Conservation (phyloP, 2,797 vertebrate genomes). For the Clamator glandarius region DNA sequence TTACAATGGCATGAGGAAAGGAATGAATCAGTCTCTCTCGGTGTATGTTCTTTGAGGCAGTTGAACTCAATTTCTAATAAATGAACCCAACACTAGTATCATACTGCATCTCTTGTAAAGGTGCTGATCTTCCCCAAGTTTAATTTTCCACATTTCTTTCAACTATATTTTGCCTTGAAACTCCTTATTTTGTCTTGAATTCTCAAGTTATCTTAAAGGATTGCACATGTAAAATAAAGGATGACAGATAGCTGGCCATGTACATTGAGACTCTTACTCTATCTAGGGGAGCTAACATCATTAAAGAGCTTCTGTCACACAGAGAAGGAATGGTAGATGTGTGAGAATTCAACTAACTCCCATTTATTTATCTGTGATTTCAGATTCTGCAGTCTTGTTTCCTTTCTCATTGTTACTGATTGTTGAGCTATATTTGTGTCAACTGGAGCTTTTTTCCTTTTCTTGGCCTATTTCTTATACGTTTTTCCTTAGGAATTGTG, state of each 20-base stretch:
- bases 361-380: slow-evolving; percentile 23
- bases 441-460: background rate
- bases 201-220: slow-evolving; percentile 15
- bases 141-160: slow-evolving; percentile 38
- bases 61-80: slow-evolving; percentile 42
- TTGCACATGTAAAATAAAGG: slow-evolving; percentile 13
- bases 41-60: background rate
- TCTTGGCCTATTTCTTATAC: background rate
- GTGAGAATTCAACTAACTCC: slow-evolving; percentile 13
- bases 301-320: background rate
- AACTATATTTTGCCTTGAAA: slow-evolving; percentile 30
- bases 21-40: background rate
- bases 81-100: background rate
- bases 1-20: background rate
- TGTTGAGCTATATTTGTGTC: background rate
- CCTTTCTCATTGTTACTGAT: background rate
- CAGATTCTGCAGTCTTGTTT: background rate
- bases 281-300: slow-evolving; percentile 35
- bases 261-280: slow-evolving; percentile 12
- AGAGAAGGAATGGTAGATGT: background rate
- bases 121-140: slow-evolving; percentile 15
- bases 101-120: slow-evolving; percentile 15
- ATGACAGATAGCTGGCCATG: background rate
- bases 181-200: slow-evolving; percentile 10
- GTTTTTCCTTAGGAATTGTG: background rate